phyloP scores from a whole-genome alignment of 1,140 invertebrate species.

The Eriocheir sinensis region DNA sequence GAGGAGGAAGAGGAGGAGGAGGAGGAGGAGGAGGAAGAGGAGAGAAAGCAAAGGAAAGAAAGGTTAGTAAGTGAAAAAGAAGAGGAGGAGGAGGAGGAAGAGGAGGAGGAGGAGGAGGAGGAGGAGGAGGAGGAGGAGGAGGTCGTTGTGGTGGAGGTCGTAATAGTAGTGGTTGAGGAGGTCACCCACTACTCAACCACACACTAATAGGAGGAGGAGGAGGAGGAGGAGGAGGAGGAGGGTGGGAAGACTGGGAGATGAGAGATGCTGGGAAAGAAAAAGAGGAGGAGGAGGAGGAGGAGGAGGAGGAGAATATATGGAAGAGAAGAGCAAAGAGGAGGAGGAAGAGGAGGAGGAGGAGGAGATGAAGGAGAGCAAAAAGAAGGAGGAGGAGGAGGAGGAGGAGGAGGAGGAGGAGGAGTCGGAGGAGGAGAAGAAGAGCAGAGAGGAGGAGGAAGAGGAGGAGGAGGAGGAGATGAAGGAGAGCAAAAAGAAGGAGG shows the following conservation, averaged over 20 bases:
- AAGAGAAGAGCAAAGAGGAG: background rate
- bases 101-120: too few relatives aligned
- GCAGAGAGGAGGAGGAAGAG: background rate
- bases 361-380: background rate
- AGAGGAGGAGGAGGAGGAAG: too few relatives aligned
- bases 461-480: background rate
- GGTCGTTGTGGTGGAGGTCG: background rate
- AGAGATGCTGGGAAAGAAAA: background rate
- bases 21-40: too few relatives aligned
- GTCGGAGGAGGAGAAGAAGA: background rate
- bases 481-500: background rate
- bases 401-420: background rate
- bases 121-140: too few relatives aligned
- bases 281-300: constrained; percentile 2
- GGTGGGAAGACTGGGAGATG: too few relatives aligned
- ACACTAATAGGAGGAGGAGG: constrained; percentile 19
- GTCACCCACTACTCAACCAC: background rate
- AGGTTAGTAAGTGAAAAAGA: too few relatives aligned
- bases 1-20: too few relatives aligned
- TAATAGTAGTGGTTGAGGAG: background rate
- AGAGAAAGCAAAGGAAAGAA: too few relatives aligned
- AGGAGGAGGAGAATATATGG: background rate
- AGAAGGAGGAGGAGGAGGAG: too few relatives aligned
- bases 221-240: background rate
- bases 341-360: background rate